Base-by-base conservation (phyloP, 2,797 vertebrate genomes). In the Labeo calbasu region DNA sequence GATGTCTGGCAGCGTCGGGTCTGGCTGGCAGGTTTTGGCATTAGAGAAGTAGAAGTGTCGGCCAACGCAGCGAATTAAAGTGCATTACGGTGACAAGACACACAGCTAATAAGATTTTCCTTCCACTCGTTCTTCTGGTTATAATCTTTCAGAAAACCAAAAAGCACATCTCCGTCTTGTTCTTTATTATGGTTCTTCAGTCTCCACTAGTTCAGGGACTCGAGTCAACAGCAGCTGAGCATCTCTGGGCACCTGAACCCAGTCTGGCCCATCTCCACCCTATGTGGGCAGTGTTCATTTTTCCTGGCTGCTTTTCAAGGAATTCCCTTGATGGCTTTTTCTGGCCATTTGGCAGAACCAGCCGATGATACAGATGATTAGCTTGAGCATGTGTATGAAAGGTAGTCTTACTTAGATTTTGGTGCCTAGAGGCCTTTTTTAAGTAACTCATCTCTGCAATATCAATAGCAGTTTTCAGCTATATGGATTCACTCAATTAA, bases 171-270 rank as follows among this genome's bases (percentile, higher is more conserved):
- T 66, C 17, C 7, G 53, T 50, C 19, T 55, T 84, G 3, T 50
- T 32, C 43, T 32, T 9, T 6, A n/a, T 77, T 23, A 72, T 71
- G 61, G 32, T 71, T 71, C 15, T 32, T 78, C 15, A 59, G n/a
- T 92, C 87, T 88, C 86, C 85, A 87, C 87, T 81, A 88, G 90
- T 90, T 89, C 89, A 88, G 86, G 82, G 85, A 89, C 90, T 86
- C 40, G 70, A 89, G 90, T 88, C 91, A 89, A 92, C 93, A 92
- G 92, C 89, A 91, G 90, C 89, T 90, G 91, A 94, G 93, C 93
- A 92, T 93, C 93, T 90, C 85, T 87, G 90, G 88, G 77, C 77
- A 71, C 76, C 61, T 48, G 69, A 65, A 83, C 40, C 70, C 69
- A 28, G 10, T 51, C 50, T 84, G 77, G 82, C 82, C 51, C 2